Evolutionary conservation across 1,140 invertebrate species (phyloP).

Genomic region (Mercenaria mercenaria): DNA sequence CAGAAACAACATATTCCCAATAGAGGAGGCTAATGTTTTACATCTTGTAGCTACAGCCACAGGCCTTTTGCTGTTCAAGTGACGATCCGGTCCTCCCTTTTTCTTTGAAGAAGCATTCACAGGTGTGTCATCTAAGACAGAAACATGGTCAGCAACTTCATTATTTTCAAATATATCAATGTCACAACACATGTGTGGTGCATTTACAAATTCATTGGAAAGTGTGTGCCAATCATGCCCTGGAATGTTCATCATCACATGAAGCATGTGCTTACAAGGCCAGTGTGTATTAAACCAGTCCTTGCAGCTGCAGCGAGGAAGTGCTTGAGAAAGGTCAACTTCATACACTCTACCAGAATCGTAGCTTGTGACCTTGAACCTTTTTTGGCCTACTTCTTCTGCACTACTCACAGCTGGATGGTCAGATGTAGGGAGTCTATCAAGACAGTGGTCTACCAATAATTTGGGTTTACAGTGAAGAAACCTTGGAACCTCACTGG

Average conservation of each 20-base stretch:
- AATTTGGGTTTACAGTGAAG: background rate
- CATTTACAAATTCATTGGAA: background rate
- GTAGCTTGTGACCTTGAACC: background rate
- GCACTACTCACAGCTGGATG: background rate
- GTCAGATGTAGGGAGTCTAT: background rate
- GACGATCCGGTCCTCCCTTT: background rate
- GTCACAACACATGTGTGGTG: slow-evolving; percentile 15
- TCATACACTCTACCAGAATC: background rate
- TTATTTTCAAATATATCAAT: background rate
- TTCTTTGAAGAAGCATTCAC: background rate
- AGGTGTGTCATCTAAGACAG: background rate
- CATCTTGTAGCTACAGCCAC: background rate
- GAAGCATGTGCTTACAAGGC: slow-evolving; percentile 41
- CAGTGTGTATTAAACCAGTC: slow-evolving; percentile 31
- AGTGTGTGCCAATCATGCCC: background rate
- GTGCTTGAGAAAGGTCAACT: background rate
- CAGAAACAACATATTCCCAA: background rate
- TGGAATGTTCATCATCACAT: background rate
- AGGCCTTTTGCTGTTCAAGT: background rate
- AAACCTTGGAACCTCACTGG: background rate
- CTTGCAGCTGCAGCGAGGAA: background rate
- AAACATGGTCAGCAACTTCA: background rate
- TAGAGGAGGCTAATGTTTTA: slow-evolving; percentile 7
- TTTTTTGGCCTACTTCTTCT: background rate
- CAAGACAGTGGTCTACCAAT: background rate